These are phyloP conservation scores for Pyrgus malvae DNA, from an alignment of 2,888 invertebrate species.

Conservation along the genomic window DNA sequence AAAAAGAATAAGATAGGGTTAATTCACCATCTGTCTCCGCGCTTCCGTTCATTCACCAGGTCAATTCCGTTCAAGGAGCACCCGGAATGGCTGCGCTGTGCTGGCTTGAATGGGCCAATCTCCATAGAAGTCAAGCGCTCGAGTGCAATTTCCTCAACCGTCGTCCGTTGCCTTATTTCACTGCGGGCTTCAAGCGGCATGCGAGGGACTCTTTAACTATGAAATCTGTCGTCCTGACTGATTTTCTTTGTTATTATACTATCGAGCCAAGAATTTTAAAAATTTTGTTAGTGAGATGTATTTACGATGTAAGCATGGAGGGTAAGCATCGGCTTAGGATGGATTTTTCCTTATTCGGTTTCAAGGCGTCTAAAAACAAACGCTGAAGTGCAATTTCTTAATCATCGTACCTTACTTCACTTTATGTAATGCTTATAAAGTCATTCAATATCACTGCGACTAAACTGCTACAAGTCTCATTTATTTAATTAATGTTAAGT, in stretches of 20 bases:
- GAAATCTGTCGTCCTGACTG: too few species aligned
- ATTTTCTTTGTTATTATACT: neutral
- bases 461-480: too few species aligned
- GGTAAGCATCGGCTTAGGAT: too few species aligned
- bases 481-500: too few species aligned
- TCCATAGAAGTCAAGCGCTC: conserved; percentile 43
- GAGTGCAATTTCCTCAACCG: conserved; percentile 45
- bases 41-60: neutral
- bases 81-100: conserved; percentile 9
- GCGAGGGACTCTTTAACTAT: neutral
- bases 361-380: too few species aligned
- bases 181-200: neutral
- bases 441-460: too few species aligned
- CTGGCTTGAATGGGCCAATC: conserved; percentile 30
- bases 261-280: neutral
- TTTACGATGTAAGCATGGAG: too few species aligned
- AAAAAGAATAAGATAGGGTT: neutral
- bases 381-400: too few species aligned
- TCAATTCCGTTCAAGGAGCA: conserved; percentile 3
- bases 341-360: too few species aligned
- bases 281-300: too few species aligned
- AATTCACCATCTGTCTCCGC: neutral
- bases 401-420: too few species aligned
- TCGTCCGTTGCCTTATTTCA: conserved; percentile 6
- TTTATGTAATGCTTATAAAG: too few species aligned